Evolutionary conservation across 2,797 vertebrate species (phyloP).

Genomic region (Pangasius mekongensis): DNA sequence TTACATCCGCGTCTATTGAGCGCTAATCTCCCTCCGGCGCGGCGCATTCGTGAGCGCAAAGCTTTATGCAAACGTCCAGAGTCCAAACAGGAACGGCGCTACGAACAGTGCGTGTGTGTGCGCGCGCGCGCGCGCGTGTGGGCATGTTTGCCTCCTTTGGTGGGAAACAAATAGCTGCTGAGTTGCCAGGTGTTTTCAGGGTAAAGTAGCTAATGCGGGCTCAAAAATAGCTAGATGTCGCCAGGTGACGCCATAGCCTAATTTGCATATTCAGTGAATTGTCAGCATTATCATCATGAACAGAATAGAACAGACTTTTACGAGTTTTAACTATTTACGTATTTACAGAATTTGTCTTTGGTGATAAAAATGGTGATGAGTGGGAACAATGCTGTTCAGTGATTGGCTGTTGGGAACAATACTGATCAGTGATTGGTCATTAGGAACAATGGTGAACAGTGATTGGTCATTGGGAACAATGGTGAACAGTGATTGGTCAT

Average conservation of each 20-base stretch:
- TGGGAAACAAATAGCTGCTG: neutral
- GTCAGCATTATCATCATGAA: neutral
- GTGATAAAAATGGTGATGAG: too few relatives aligned
- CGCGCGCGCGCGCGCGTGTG: slow-evolving; percentile 2
- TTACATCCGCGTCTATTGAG: slow-evolving; percentile 58
- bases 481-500: neutral
- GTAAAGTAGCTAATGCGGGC: neutral
- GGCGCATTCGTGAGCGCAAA: neutral
- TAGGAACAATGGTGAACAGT: too few relatives aligned
- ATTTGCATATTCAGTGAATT: neutral
- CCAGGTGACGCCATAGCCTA: neutral
- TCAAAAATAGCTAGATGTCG: neutral
- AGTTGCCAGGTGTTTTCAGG: neutral
- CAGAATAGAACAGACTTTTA: neutral
- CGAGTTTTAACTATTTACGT: neutral
- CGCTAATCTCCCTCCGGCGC: slow-evolving; percentile 60
- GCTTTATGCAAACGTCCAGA: neutral
- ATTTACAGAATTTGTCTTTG: neutral
- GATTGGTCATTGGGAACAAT: neutral
- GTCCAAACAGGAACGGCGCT: neutral
- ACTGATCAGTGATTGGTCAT: neutral
- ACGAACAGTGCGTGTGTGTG: slow-evolving; percentile 10
- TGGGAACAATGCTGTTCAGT: too few relatives aligned
- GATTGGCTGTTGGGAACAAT: too few relatives aligned
- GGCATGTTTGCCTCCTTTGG: neutral